Evolutionary conservation across 1,140 invertebrate species (phyloP), one percentile per base, ranked within the genome.

Genomic region (Melitaea cinxia): DNA sequence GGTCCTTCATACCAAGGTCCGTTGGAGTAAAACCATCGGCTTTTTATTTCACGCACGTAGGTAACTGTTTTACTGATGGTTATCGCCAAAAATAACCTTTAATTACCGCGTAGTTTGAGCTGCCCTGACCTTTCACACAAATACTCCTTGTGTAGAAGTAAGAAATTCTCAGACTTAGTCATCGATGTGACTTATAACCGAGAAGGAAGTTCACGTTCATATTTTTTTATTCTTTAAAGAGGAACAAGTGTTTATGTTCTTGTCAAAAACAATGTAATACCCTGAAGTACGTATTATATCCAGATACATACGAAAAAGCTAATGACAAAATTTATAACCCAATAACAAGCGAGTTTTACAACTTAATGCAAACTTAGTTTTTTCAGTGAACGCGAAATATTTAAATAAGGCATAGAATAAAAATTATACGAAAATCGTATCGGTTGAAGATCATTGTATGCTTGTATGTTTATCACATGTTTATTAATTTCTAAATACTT

Each of bases 1-100:
- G 74, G 80, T 83, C 80, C 75, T 79, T 82, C 76, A 60, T 53
- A 52, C 73, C 80, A 83, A 87, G 83, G 85, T 82, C 62, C 68
- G 42, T 62, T 54, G 60, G 75, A 77, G 77, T 77, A 72, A 73
- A 62, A 78, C 74, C 80, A 86, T 80, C 78, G 77, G 68, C 61
- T 83, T 88, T 84, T 85, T 89, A 57, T 65, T 57, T 79, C 79
- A 78, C 67, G 56, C 82, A 78, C 70, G 83, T 81, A 83, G 77
- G 85, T 85, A 86, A 85, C 84, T 83, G 81, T 84, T 89, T 87
- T 82, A 85, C 84, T 79, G 87, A 89, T 89, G 82, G 82, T 85
- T 89, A 89, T 89, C 87, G 76, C 78, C 82, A 87, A 87, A 90
- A 88, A 88, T 88, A 90, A 90, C 85, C 85, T 90, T 90, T 90